phyloP scores from a whole-genome alignment of 2,797 vertebrate genomes.

The Sebastes wilsoni region DNA sequence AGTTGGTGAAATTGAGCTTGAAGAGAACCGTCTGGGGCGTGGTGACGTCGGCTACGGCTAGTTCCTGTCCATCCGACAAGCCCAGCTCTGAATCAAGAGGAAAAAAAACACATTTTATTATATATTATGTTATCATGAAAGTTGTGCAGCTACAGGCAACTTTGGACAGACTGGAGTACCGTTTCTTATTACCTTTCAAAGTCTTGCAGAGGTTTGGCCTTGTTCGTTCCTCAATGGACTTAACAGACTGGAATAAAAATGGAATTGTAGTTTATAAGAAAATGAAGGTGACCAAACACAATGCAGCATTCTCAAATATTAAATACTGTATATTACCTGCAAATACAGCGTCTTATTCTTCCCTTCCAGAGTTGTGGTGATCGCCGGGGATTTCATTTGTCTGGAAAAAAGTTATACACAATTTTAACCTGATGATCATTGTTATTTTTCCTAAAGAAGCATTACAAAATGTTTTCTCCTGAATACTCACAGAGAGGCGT shows the following conservation, averaged over 20 bases:
- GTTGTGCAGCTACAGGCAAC: not conserved
- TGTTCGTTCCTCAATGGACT: slow-evolving; percentile 96
- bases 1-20: slow-evolving; percentile 94
- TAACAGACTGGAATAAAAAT: slow-evolving; percentile 86
- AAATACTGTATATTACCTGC: slow-evolving; percentile 85
- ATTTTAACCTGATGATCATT: not conserved
- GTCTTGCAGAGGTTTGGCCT: slow-evolving; percentile 98
- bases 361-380: slow-evolving; percentile 95
- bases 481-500: slow-evolving; percentile 91
- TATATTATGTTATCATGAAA: not conserved
- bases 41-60: slow-evolving; percentile 95
- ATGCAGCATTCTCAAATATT: not conserved
- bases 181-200: slow-evolving; percentile 87
- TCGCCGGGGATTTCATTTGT: slow-evolving; percentile 98
- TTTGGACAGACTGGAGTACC: not conserved
- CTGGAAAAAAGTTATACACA: slow-evolving; percentile 69
- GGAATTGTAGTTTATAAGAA: not conserved
- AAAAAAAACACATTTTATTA: not conserved
- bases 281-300: not conserved
- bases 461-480: not conserved
- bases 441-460: not conserved
- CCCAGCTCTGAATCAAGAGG: slow-evolving; percentile 86
- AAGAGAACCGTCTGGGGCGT: slow-evolving; percentile 97
- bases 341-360: slow-evolving; percentile 98
- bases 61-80: slow-evolving; percentile 95